A percentile compares a stretch with the other conserved stretches of the same genome.
phyloP scores from a whole-genome alignment of 1,140 invertebrate genomes.

The Periplaneta americana region DNA sequence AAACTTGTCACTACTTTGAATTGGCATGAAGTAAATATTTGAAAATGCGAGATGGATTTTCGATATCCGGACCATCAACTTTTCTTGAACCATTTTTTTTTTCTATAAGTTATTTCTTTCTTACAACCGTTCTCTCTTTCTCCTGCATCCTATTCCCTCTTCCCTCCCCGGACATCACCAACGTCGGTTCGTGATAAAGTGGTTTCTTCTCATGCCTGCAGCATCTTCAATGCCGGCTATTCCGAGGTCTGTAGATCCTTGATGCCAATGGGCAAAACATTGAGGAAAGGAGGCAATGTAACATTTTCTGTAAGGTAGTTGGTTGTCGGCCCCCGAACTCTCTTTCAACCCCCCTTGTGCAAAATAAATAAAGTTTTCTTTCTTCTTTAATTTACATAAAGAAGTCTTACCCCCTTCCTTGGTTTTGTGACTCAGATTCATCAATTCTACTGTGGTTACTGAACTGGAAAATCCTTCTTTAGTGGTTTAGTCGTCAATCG shows the following conservation, averaged over 20 bases:
- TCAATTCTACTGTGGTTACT: background rate
- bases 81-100: background rate
- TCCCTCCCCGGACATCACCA: background rate
- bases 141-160: no score
- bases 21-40: background rate
- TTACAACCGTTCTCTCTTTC: background rate
- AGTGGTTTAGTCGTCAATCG: no score
- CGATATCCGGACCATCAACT: background rate
- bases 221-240: background rate
- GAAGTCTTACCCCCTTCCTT: background rate
- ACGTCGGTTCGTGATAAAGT: background rate
- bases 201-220: background rate
- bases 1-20: background rate
- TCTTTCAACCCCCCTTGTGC: no score
- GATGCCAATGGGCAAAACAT: background rate
- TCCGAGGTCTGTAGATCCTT: background rate
- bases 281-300: background rate
- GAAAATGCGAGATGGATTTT: background rate
- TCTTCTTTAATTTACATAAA: background rate
- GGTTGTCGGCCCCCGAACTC: background rate
- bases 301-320: background rate
- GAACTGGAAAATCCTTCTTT: background rate
- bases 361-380: background rate
- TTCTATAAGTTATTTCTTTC: background rate
- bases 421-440: background rate